A percentile compares a stretch with the other conserved stretches of the same genome.
Conservation (phyloP, 2,888 invertebrate genomes). For the Formica aserva region DNA sequence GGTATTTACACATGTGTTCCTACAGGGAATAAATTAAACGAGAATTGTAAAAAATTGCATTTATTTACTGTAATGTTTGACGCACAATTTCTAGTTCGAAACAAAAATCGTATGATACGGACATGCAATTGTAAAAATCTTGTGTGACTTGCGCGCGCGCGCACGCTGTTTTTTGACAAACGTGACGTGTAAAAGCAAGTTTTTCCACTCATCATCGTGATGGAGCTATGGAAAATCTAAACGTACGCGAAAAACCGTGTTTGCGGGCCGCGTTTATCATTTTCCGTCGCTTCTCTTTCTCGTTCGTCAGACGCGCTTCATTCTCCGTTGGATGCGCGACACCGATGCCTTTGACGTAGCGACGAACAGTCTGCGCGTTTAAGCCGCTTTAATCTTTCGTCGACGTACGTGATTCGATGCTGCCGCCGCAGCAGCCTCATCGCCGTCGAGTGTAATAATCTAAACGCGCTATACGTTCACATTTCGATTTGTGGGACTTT, state of each 20-base stretch:
- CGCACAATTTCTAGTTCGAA: neutral
- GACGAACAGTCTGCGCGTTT: neutral
- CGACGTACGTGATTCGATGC: slow-evolving; percentile 59
- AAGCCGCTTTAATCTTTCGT: slow-evolving; percentile 63
- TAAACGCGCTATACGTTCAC: slow-evolving; percentile 47
- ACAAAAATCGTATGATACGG: neutral
- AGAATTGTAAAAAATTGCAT: slow-evolving; percentile 15
- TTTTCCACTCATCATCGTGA: slow-evolving; percentile 32
- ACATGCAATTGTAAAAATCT: slow-evolving; percentile 19
- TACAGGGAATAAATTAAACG: neutral
- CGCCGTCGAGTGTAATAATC: slow-evolving; percentile 56
- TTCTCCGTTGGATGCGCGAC: neutral
- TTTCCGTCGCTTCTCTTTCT: slow-evolving; percentile 31
- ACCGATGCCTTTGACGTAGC: slow-evolving; percentile 11
- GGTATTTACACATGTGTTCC: neutral
- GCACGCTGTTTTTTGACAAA: slow-evolving; percentile 23
- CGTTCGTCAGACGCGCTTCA: neutral
- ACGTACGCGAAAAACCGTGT: neutral
- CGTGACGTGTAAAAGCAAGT: slow-evolving; percentile 1
- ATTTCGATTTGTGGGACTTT: slow-evolving; percentile 54
- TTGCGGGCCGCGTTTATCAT: slow-evolving; percentile 26
- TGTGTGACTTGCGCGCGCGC: neutral
- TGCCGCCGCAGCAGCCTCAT: slow-evolving; percentile 35
- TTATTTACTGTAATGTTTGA: neutral
- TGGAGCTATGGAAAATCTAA: slow-evolving; percentile 22